A percentile compares a stretch with the other conserved stretches of the same genome.
Conservation (phyloP, 2,113 vertebrate species). For the Aegotheles bennettii region DNA sequence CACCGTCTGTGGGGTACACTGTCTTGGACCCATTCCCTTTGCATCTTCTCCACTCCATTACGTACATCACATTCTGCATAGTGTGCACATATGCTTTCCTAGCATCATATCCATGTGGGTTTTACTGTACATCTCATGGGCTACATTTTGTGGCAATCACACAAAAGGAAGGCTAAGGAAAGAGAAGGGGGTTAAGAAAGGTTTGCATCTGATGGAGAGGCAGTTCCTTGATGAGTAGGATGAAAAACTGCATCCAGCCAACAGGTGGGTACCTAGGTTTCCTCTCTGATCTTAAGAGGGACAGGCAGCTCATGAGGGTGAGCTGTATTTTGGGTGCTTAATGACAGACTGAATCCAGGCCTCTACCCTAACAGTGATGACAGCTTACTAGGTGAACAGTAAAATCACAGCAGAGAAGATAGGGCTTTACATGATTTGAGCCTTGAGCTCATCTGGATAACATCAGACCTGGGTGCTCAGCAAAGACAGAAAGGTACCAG, state of each 20-base stretch:
- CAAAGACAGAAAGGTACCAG: not conserved
- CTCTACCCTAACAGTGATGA: not conserved
- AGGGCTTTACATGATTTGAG: not conserved
- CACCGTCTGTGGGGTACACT: not conserved
- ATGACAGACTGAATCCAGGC: not conserved
- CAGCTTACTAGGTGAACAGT: not conserved
- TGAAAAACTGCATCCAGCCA: not conserved
- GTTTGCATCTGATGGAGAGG: not conserved
- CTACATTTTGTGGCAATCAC: not conserved
- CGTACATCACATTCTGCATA: not conserved
- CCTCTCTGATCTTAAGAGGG: not conserved
- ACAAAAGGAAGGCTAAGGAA: not conserved
- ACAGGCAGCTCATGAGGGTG: not conserved
- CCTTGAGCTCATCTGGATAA: not conserved
- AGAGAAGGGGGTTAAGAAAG: not conserved
- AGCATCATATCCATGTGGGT: not conserved
- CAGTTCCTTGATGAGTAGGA: rapidly evolving
- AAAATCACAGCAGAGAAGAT: not conserved
- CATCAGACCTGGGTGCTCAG: not conserved
- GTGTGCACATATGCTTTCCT: rapidly evolving
- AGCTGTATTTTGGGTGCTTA: not conserved
- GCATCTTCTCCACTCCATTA: not conserved
- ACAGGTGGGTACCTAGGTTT: not conserved
- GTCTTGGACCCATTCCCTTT: not conserved
- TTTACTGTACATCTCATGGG: not conserved